These are phyloP conservation scores for Frankliniella fusca DNA, from an alignment of 2,888 invertebrate species.

Conservation along the genomic window DNA sequence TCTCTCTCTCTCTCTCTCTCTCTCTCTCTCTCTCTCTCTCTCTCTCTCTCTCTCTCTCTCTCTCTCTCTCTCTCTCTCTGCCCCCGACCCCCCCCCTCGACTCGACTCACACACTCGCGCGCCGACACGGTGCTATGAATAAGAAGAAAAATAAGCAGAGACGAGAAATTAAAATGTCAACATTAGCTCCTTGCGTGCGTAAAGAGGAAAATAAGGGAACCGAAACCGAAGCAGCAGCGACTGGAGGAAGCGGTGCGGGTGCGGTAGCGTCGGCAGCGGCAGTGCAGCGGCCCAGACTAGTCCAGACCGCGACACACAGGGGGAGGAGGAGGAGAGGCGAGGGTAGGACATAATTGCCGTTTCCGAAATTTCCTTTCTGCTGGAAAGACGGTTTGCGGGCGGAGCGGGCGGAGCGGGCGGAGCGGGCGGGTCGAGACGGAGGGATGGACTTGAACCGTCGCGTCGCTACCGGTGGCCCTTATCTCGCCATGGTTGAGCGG, in stretches of 20 bases:
- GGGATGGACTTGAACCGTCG: too few species aligned
- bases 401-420: background rate
- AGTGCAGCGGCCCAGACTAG: too few species aligned
- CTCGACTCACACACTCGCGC: background rate
- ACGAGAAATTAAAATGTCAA: slow-evolving; percentile 21
- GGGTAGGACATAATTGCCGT: background rate
- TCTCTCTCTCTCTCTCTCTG: too few species aligned
- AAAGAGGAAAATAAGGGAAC: background rate
- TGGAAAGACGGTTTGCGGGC: background rate
- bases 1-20: too few species aligned
- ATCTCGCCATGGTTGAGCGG: background rate
- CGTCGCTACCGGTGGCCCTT: too few species aligned
- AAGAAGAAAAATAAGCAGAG: background rate
- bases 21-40: too few species aligned
- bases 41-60: too few species aligned
- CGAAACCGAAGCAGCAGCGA: background rate
- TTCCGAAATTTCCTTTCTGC: background rate
- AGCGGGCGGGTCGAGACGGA: background rate
- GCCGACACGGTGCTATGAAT: background rate
- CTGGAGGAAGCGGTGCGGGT: background rate
- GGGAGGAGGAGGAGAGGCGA: background rate
- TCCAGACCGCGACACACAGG: too few species aligned
- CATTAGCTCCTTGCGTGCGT: slow-evolving; percentile 14
- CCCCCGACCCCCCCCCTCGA: too few species aligned
- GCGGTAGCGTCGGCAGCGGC: too few species aligned